phyloP scores from a whole-genome alignment of 37 sponge, comb jelly and placozoan genomes.

The Oopsacas minuta region DNA sequence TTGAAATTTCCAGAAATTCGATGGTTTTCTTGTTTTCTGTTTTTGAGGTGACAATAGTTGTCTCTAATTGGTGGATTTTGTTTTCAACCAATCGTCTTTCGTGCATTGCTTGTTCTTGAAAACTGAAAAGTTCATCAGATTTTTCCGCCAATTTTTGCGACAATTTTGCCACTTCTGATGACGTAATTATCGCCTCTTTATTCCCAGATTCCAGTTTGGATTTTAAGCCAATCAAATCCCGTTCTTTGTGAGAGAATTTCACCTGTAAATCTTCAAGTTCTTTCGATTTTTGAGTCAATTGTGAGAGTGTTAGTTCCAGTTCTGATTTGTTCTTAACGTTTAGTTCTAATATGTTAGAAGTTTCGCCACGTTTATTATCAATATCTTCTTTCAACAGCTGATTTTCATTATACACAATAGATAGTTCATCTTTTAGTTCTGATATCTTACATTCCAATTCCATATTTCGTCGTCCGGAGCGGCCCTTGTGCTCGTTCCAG shows the following conservation, averaged over 20 bases:
- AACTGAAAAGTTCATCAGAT: neutral
- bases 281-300: neutral
- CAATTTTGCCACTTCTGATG: neutral
- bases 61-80: neutral
- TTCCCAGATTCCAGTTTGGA: neutral
- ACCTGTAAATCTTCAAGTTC: neutral
- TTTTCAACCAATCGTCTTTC: constrained; percentile 1
- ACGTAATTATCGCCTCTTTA: neutral
- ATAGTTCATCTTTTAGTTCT: neutral
- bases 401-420: neutral
- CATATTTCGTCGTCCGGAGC: neutral
- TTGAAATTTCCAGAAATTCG: neutral
- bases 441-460: neutral
- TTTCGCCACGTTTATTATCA: neutral
- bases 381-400: neutral
- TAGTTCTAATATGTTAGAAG: neutral
- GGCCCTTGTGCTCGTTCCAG: neutral
- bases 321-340: neutral
- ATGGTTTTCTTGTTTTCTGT: constrained; percentile 2
- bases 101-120: constrained; percentile 6
- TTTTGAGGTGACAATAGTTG: neutral
- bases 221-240: neutral
- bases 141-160: neutral
- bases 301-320: neutral
- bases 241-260: neutral